Conservation (phyloP, 2,888 invertebrate species). For the Dolichopus griseipennis region DNA sequence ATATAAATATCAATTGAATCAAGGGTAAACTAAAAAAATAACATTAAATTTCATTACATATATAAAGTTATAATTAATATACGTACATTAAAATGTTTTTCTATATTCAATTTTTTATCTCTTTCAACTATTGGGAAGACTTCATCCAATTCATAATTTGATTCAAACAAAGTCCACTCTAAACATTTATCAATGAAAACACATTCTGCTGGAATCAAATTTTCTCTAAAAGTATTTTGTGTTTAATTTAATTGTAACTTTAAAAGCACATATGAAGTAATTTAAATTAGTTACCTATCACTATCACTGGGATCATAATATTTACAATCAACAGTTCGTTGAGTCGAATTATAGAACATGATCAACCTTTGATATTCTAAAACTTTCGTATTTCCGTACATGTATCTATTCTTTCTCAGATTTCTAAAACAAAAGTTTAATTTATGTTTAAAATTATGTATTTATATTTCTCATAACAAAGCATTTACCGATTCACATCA, state of each 20-base stretch:
- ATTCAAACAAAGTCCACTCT: conserved; percentile 69
- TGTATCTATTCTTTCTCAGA: not conserved
- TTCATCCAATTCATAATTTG: conserved; percentile 67
- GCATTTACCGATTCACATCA: conserved; percentile 19
- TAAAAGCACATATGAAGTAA: no score
- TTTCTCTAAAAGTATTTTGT: conserved; percentile 38
- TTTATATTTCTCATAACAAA: no score
- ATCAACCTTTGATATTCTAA: conserved; percentile 31
- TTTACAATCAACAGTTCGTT: conserved; percentile 31
- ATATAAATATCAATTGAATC: conserved; percentile 45
- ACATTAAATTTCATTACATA: not conserved
- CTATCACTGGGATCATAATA: conserved; percentile 24
- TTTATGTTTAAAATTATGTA: no score
- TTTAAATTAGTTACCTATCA: not conserved
- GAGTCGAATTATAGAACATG: conserved; percentile 31
- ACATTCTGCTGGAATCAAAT: conserved; percentile 61
- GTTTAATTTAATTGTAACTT: not conserved
- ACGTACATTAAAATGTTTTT: conserved; percentile 36
- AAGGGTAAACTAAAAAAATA: conserved; percentile 38
- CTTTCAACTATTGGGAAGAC: conserved; percentile 59
- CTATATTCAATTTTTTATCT: conserved; percentile 34
- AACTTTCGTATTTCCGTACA: not conserved
- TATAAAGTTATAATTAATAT: not conserved
- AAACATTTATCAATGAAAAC: conserved; percentile 61
- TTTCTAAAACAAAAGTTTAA: not conserved